Evolutionary conservation across 92 coral and sea anemone species (phyloP), one percentile per base, ranked within the genome.

Genomic region (Palythoa grandis): DNA sequence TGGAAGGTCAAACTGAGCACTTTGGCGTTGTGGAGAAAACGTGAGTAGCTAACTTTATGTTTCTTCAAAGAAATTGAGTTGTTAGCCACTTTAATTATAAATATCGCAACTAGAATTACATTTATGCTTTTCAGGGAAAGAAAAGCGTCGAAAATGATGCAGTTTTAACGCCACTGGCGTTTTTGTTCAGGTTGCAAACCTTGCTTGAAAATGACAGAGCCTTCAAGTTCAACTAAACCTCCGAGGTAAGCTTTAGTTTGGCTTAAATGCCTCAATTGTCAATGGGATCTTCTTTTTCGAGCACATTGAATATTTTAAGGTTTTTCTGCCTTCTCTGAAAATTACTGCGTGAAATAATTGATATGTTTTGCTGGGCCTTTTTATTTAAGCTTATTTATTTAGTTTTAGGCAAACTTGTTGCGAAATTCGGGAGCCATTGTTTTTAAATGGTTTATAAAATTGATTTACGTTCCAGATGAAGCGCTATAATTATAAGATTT

Each of bases 341-440:
- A 78, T 19, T 54, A 40, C 39, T 40, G 39, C 5, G 43, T 29
- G 39, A 71, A 71, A 71, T 25, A 71, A 25, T 71, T 25, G 50
- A 25, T 10, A 71, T 71, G 76, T 25, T 71, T 25, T 40, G 76
- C 43, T 19, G n/a, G n/a, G 83, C 56, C 1, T 80, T 80, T 60
- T 58, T 58, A 58, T 58, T 58, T 58, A 58, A 58, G 66, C 66
- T 66, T 56, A 17, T 56, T 56, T 56, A 56, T 56, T 56, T 56
- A 56, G 61, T 56, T 66, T n/a, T 66, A 66, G 86, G 86, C 77
- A 82, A 82, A 82, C 54, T 82, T 82, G 74, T 82, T 82, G 86
- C 86, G 77, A 82, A 82, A 82, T 61, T 82, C 72, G 66, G 86
- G 74, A n/a, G n/a, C n/a, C n/a, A n/a, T n/a, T n/a, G n/a, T n/a